Conservation (phyloP, 2,113 vertebrate genomes). For the Trachemys scripta region DNA sequence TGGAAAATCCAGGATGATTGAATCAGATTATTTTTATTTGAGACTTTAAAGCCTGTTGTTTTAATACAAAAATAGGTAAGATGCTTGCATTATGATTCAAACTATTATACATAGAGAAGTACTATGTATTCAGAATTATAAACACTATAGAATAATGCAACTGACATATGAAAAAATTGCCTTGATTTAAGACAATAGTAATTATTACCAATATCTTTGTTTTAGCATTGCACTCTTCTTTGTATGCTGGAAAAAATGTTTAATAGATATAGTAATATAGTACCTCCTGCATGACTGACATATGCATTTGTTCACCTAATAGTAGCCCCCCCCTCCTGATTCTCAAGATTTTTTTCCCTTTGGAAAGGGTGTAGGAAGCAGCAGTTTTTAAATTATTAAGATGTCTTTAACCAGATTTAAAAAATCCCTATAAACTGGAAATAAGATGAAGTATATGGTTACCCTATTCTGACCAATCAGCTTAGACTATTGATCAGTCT, state of each 20-base stretch:
- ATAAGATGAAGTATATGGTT: background rate
- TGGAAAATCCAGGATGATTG: background rate
- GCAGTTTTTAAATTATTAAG: background rate
- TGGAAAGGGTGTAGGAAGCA: background rate
- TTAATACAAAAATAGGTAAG: background rate
- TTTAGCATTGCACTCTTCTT: background rate
- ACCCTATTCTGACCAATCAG: background rate
- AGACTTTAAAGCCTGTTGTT: background rate
- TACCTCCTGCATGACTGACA: background rate
- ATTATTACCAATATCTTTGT: background rate
- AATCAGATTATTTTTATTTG: background rate
- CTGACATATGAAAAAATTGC: background rate
- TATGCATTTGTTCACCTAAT: background rate
- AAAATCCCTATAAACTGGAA: background rate
- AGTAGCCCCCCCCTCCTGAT: rapidly evolving
- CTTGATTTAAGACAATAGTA: background rate
- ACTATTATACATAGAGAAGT: background rate
- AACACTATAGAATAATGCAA: background rate
- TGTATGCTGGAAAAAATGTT: background rate
- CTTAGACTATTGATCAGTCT: background rate
- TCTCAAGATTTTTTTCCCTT: background rate
- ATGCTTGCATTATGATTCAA: background rate
- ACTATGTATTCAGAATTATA: background rate
- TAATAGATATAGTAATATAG: background rate
- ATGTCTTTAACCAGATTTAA: too few relatives aligned